These are phyloP conservation scores for Grantiella picta DNA, from an alignment of 2,113 vertebrate genomes.

Conservation along the genomic window DNA sequence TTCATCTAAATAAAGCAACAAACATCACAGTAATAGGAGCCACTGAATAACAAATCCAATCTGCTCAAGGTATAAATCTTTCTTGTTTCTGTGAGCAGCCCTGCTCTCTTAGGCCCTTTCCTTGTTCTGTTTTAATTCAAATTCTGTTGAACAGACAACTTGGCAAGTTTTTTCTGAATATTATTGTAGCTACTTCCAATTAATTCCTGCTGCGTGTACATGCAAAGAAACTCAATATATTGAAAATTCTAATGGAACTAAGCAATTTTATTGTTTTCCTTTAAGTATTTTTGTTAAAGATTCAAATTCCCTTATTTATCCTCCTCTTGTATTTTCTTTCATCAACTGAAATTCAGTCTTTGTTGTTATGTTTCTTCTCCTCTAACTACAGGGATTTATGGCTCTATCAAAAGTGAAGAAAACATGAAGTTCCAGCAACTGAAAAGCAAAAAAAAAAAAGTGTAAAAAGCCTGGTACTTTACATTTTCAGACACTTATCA, in stretches of 20 bases:
- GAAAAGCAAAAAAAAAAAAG: not conserved
- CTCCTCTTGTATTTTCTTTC: not conserved
- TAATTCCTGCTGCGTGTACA: not conserved
- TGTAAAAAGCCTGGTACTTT: not conserved
- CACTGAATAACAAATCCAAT: not conserved
- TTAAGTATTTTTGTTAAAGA: not conserved
- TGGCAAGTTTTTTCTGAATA: not conserved
- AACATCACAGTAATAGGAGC: not conserved
- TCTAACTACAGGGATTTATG: not conserved
- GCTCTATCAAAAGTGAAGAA: not conserved
- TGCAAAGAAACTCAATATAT: not conserved
- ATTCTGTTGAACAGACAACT: not conserved
- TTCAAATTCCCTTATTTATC: not conserved
- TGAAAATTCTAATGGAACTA: not conserved
- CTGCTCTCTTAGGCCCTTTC: not conserved
- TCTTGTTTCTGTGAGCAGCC: not conserved
- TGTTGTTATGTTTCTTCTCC: not conserved
- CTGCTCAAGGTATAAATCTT: not conserved
- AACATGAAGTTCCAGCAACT: not conserved
- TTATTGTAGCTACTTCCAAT: not conserved
- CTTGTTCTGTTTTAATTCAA: not conserved
- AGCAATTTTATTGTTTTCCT: not conserved
- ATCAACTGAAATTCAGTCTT: not conserved
- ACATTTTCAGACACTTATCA: not conserved
- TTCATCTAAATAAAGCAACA: constrained; percentile 40